Conservation (phyloP, 35 echinoderm and acorn worm species). For the Diadema setosum region DNA sequence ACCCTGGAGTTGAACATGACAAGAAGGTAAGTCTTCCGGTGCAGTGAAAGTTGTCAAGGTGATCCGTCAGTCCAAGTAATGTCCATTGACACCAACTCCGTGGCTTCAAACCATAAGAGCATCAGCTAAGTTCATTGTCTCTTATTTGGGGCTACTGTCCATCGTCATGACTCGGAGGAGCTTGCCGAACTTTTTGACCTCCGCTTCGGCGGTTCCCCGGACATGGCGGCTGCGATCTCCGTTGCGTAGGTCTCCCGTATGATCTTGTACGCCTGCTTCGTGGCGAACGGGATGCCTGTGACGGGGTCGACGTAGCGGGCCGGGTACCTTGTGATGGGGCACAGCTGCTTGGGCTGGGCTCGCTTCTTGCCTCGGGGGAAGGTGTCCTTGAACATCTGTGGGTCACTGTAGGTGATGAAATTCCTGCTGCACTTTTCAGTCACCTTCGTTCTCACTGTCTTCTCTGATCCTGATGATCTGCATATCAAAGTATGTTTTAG, state of each 20-base stretch:
- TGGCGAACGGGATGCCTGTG: constrained; percentile 94
- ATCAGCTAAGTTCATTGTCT: too few relatives aligned
- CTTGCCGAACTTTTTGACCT: background rate
- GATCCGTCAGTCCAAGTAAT: too few relatives aligned
- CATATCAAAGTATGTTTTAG: too few relatives aligned
- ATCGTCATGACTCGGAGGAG: background rate
- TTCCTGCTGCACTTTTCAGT: constrained; percentile 59
- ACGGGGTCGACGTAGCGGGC: constrained; percentile 93
- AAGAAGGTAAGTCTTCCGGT: too few relatives aligned
- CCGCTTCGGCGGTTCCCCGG: background rate
- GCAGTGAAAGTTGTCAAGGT: too few relatives aligned
- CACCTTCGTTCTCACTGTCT: background rate
- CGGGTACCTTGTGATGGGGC: constrained; percentile 81
- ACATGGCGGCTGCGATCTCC: constrained; percentile 53
- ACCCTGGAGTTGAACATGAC: too few relatives aligned
- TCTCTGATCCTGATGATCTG: background rate
- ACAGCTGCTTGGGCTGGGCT: constrained; percentile 67
- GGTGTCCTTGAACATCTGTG: constrained; percentile 49
- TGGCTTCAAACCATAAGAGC: too few relatives aligned
- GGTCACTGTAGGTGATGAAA: constrained; percentile 94
- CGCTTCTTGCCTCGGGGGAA: constrained; percentile 67
- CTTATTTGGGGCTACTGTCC: too few relatives aligned
- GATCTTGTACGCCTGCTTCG: constrained; percentile 87
- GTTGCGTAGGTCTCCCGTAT: constrained; percentile 88
- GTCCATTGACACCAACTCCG: too few relatives aligned